Conservation (phyloP, 2,888 invertebrate species). For the Cataglyphis altisquamis region DNA sequence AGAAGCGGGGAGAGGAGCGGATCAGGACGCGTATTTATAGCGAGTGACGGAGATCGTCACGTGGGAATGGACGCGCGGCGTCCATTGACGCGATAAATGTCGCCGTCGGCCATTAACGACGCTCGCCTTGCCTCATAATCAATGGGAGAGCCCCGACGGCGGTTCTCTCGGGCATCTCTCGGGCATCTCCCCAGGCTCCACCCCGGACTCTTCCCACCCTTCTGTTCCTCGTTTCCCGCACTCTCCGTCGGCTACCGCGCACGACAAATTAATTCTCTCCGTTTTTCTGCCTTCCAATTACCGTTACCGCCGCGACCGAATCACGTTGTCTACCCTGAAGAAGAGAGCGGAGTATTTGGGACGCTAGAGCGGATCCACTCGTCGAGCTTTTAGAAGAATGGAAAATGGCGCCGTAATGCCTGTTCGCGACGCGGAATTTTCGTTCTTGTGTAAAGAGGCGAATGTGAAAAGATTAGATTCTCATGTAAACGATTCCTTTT, state of each 20-base stretch:
- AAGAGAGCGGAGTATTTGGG: constrained; percentile 37
- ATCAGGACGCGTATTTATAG: constrained; percentile 78
- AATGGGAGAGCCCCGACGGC: constrained; percentile 74
- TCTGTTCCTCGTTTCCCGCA: constrained; percentile 38
- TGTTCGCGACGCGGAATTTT: constrained; percentile 30
- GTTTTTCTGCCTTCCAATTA: constrained; percentile 74
- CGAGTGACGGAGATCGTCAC: constrained; percentile 77
- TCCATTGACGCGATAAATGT: constrained; percentile 83
- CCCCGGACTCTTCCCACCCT: constrained; percentile 27
- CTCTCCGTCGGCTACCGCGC: constrained; percentile 66
- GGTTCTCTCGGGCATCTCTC: constrained; percentile 74
- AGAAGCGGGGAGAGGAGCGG: constrained; percentile 50
- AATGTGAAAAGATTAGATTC: background rate
- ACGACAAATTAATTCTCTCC: constrained; percentile 80
- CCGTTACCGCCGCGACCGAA: constrained; percentile 65
- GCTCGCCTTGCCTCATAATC: constrained; percentile 80
- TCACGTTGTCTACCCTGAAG: constrained; percentile 64
- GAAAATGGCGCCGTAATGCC: constrained; percentile 31
- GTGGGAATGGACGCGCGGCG: constrained; percentile 78
- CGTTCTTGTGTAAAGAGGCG: background rate
- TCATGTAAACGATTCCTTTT: constrained; percentile 10
- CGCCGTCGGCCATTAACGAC: constrained; percentile 82
- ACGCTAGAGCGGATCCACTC: constrained; percentile 57
- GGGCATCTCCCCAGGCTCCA: constrained; percentile 45
- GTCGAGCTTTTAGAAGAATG: constrained; percentile 49